Conservation (phyloP, 2,888 invertebrate genomes). For the Tanytarsus gracilentus region DNA sequence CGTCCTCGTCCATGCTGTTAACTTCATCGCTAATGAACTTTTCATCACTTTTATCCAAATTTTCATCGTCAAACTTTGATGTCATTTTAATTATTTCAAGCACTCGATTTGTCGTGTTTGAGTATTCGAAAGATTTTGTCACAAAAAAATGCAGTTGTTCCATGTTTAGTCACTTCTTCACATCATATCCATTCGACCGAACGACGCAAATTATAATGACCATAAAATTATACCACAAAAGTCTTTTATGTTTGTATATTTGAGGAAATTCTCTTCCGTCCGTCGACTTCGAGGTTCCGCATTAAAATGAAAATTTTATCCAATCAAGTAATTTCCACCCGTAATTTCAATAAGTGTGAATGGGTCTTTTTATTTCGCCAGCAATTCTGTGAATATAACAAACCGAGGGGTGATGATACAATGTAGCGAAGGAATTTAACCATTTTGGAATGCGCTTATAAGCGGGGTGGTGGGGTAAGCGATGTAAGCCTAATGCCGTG, state of each 20-base stretch:
- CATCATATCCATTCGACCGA: neutral
- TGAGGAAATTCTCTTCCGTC: too few relatives aligned
- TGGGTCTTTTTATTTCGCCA: constrained; percentile 27
- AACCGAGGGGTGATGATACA: constrained; percentile 6
- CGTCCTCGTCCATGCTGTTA: constrained; percentile 31
- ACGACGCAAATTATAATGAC: constrained; percentile 26
- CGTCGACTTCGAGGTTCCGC: too few relatives aligned
- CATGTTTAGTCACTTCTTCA: constrained; percentile 50
- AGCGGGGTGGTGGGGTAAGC: neutral
- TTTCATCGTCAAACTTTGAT: constrained; percentile 35
- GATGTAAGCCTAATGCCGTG: neutral
- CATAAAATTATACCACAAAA: constrained; percentile 17
- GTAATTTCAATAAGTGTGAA: constrained; percentile 27
- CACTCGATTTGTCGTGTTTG: constrained; percentile 39
- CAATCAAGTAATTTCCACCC: constrained; percentile 29
- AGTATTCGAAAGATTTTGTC: constrained; percentile 72
- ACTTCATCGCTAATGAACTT: constrained; percentile 27
- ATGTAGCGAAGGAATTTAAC: constrained; percentile 11
- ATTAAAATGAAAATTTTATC: constrained; percentile 29
- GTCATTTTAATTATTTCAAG: constrained; percentile 38
- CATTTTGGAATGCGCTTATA: too few relatives aligned
- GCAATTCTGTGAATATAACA: neutral
- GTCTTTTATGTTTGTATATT: neutral
- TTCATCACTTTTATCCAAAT: constrained; percentile 19
- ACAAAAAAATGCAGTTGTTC: constrained; percentile 87